Evolutionary conservation across 64 coral and sea anemone species (phyloP).

Genomic region (Porites lutea): DNA sequence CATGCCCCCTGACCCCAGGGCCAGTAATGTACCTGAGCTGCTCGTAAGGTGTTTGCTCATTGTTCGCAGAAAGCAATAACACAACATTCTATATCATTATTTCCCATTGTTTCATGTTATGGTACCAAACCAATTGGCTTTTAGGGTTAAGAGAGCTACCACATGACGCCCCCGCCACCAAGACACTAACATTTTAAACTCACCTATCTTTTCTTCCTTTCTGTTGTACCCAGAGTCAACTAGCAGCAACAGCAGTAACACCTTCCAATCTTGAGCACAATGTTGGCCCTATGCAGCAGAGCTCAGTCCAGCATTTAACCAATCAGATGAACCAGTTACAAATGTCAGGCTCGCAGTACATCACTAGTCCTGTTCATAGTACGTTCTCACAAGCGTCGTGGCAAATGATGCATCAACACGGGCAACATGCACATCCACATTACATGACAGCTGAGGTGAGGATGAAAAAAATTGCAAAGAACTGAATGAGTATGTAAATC

Average conservation of each 20-base stretch:
- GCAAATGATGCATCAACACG: constrained; percentile 94
- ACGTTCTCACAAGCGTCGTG: constrained; percentile 92
- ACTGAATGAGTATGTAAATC: no score
- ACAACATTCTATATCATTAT: no score
- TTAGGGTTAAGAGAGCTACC: background rate
- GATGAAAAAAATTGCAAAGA: background rate
- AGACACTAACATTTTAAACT: background rate
- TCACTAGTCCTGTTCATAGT: constrained; percentile 91
- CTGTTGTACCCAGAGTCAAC: constrained; percentile 35
- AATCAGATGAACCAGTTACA: constrained; percentile 92
- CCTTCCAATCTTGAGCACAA: constrained; percentile 50
- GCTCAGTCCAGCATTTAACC: constrained; percentile 52
- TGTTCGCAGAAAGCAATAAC: no score
- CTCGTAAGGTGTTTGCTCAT: no score
- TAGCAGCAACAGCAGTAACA: constrained; percentile 48
- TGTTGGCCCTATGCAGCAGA: constrained; percentile 53
- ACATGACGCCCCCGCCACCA: background rate
- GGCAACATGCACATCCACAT: constrained; percentile 74
- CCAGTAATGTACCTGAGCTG: no score
- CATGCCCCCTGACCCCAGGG: no score
- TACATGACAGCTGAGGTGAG: constrained; percentile 86
- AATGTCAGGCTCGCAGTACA: constrained; percentile 92
- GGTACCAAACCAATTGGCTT: no score
- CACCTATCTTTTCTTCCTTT: background rate
- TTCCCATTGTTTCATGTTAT: no score